Evolutionary conservation across 1,140 invertebrate species (phyloP), one percentile per base, ranked within the genome.

Genomic region (Araneus ventricosus): DNA sequence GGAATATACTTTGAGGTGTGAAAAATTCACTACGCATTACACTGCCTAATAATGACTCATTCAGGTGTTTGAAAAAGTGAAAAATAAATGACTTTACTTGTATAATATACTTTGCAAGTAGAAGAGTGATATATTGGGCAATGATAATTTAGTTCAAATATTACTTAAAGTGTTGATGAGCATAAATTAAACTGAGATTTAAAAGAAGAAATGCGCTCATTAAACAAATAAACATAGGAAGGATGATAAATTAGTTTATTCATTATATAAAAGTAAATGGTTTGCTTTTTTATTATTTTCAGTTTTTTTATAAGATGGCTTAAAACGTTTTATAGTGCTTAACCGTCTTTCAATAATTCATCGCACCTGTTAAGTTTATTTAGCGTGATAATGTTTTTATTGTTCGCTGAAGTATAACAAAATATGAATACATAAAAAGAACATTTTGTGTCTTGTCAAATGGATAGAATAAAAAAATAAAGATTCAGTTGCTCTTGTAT

Each of bases 141-240:
- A 82, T 82, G 41, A 82, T 82, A 82, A 82, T 82, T 82, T 82
- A 52, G 24, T 52, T 82, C 80, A 52, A 82, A 82, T 82, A 52
- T 82, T 82, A 41, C 34, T 75, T 30, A 37, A 37, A 75, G 30
- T 82, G 39, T 45, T 82, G 80, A 82, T 82, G 41, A 82, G 80
- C 80, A 82, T 82, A 45, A 82, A 82, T 82, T 45, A 52, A 82
- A 82, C 10, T 6, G 41, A 82, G 24, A 82, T 82, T 82, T 45
- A 52, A 41, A 82, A 82, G n/a, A 82, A 52, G n/a, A 20, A 45
- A 52, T 27, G 7, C 1, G 27, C 22, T 82, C 80, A 45, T 82
- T 52, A 27, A 45, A 45, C n/a, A 45, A 27, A 82, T 82, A 52
- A 82, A 75, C 17, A 37, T 22, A 5, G 27, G 27, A 20, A 20